Percentiles rank a stretch among this genome's conserved stretches.
Conservation (phyloP, 2,888 invertebrate genomes). For the Hirtodrosophila cameraria region DNA sequence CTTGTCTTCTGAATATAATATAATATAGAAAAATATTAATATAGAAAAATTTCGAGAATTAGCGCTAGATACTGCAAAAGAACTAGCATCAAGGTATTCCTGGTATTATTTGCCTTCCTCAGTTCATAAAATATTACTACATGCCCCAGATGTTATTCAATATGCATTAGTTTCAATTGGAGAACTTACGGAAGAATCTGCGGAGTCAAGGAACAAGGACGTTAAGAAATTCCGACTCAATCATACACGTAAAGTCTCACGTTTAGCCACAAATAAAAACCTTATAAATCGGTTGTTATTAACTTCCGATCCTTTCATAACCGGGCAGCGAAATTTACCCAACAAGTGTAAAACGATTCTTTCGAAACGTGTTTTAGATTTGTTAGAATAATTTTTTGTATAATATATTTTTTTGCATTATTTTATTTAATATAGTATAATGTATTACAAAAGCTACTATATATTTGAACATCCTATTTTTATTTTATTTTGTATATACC, state of each 20-base stretch:
- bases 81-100: not conserved
- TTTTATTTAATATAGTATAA: too few species aligned
- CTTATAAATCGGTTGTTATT: not conserved
- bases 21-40: constrained; percentile 43
- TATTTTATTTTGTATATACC: too few species aligned
- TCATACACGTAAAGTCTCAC: not conserved
- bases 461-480: too few species aligned
- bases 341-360: not conserved
- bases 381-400: too few species aligned
- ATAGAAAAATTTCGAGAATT: constrained; percentile 25
- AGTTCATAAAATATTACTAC: not conserved
- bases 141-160: not conserved
- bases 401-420: too few species aligned
- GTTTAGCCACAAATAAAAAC: not conserved
- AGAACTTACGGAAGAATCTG: not conserved
- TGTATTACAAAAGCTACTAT: too few species aligned
- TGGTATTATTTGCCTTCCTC: constrained; percentile 7
- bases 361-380: not conserved
- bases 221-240: not conserved
- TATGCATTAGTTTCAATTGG: not conserved
- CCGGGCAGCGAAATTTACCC: not conserved
- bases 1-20: constrained; percentile 33
- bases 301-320: not conserved
- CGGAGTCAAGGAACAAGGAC: constrained; percentile 1
- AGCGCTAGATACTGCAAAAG: constrained; percentile 16